Base-by-base conservation (phyloP, 2,113 vertebrate genomes). In the Uria lomvia region DNA sequence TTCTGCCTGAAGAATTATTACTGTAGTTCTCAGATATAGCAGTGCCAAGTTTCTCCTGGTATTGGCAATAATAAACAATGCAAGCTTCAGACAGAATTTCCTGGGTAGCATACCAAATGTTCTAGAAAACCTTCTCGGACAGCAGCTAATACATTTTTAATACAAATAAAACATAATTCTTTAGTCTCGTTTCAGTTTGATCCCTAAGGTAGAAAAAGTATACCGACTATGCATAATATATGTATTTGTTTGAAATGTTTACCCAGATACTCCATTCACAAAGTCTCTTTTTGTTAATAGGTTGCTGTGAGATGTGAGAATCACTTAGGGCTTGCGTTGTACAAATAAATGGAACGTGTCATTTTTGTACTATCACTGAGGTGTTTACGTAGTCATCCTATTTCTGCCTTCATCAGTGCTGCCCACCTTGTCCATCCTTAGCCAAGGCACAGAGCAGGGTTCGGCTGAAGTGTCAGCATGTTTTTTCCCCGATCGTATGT, bases 121-220 rank as follows among this genome's bases (percentile, higher is more conserved):
- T 97, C 78, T 83, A 77, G 93, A 95, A 97, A 94, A 88, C 85
- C 78, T 85, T 89, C 90, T 95, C 32, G 81, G 95, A 96, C 90
- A 97, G 86, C 65, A 96, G 88, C 91, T 94, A 85, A 91, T 94
- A 82, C 88, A 96, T 98, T 97, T 96, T 97, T 97, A 97, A 97
- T 97, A 92, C 80, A 96, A 93, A 95, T 94, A 97, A 96, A 90
- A 85, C 79, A 73, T 94, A 90, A 93, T 92, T 92, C 95, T 93
- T 91, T 62, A 68, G 77, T 88, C 94, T 88, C 19, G 0, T 85
- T 96, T 91, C 50, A 67, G 30, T 92, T 92, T 88, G 88, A 94
- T 96, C 97, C 92, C 95, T 83, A 30, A 93, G 90, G 93, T 95
- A 84, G 90, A 91, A 95, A 87, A 77, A 88, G 87, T 94, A 47